phyloP scores from a whole-genome alignment of 2,113 vertebrate genomes.

The Equus przewalskii region DNA sequence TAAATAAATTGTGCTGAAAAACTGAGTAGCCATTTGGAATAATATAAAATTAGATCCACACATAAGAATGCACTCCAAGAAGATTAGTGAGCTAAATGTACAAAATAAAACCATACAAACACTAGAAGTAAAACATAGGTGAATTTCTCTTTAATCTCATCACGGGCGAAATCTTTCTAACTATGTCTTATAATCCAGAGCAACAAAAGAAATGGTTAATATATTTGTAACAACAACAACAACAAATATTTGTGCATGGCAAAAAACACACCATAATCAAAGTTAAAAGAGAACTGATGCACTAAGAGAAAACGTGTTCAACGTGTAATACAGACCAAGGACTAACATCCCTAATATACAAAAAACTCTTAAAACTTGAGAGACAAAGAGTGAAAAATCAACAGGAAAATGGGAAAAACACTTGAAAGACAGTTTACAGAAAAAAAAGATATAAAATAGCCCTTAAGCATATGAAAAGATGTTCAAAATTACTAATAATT shows the following conservation, averaged over 20 bases:
- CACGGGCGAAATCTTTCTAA: neutral
- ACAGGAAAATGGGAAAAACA: neutral
- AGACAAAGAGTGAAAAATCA: neutral
- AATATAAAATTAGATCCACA: neutral
- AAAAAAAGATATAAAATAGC: neutral
- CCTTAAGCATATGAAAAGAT: neutral
- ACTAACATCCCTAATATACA: neutral
- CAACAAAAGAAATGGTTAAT: neutral
- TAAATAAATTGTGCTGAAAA: conserved; percentile 41
- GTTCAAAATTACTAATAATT: conserved; percentile 30
- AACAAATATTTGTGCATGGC: neutral
- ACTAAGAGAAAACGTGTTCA: neutral
- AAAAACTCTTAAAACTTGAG: neutral
- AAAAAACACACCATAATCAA: neutral
- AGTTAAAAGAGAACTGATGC: neutral
- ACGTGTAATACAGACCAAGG: neutral
- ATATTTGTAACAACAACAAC: neutral
- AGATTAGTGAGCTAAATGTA: neutral
- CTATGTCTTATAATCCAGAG: conserved; percentile 7
- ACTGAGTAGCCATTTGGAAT: neutral
- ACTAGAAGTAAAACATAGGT: neutral
- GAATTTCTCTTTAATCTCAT: conserved; percentile 46
- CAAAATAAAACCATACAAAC: neutral
- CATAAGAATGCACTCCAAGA: neutral
- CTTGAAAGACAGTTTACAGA: neutral